phyloP scores from a whole-genome alignment of 1,140 invertebrate genomes.

The Stegodyphus dumicola region DNA sequence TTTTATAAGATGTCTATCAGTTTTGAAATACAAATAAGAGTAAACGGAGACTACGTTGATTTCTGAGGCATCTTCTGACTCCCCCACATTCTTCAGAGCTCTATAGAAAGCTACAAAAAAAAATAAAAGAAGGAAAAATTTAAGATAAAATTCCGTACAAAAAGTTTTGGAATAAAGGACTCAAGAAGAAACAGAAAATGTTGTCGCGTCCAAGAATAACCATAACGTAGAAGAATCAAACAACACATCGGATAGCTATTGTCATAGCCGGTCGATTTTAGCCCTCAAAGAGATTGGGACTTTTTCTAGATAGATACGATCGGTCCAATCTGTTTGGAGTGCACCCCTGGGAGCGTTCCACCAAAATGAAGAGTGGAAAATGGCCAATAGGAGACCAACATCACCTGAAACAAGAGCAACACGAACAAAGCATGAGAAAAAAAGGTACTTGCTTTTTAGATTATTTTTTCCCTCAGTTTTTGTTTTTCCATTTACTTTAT shows the following conservation, averaged over 20 bases:
- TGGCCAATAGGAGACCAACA: constrained; percentile 45
- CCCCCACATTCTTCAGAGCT: too few relatives aligned
- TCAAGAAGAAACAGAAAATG: too few relatives aligned
- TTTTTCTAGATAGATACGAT: constrained; percentile 9
- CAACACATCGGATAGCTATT: constrained; percentile 24
- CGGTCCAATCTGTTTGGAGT: too few relatives aligned
- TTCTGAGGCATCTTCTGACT: too few relatives aligned
- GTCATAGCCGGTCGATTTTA: constrained; percentile 38
- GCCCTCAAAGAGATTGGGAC: constrained; percentile 24
- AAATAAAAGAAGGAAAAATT: too few relatives aligned
- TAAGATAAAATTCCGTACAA: too few relatives aligned
- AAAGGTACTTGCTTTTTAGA: constrained; percentile 9
- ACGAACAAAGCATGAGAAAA: constrained; percentile 3
- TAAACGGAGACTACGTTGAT: too few relatives aligned
- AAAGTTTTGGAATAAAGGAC: too few relatives aligned
- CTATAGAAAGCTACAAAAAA: too few relatives aligned
- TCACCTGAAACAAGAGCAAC: constrained; percentile 36
- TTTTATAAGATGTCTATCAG: too few relatives aligned
- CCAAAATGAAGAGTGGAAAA: constrained; percentile 55
- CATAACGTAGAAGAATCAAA: constrained; percentile 12
- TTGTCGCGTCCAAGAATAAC: neutral
- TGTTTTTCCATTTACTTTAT: too few relatives aligned
- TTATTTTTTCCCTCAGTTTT: neutral
- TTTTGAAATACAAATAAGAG: too few relatives aligned
- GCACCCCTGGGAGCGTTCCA: constrained; percentile 10